Base-by-base conservation (phyloP, 1,140 invertebrate genomes). In the Diachasma alloeum region DNA sequence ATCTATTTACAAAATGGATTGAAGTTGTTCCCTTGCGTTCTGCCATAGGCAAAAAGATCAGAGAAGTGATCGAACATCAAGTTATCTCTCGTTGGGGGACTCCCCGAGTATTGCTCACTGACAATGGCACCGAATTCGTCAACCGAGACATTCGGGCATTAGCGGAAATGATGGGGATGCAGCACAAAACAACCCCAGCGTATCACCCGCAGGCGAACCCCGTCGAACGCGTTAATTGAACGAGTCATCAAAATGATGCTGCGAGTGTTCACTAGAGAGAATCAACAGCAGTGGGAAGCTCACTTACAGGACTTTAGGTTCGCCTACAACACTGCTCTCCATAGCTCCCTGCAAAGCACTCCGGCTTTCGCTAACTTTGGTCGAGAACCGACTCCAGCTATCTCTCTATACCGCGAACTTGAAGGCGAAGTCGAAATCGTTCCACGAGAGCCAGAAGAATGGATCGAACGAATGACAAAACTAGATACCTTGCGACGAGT, bases 41-140 rank as follows among this genome's bases (percentile, higher is more conserved):
- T 44, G 85, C 83, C 15, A 85, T 82, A 24, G 76, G 82, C 11
- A 63, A 72, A 15, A 59, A 24, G 15, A 74, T 86, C 5, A 53
- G 53, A 15, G 74, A 80, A 56, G 74, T 77, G 11, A 44, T 88
- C 5, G 80, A 85, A 13, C 77, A 87, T 4, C 56, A 76, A n/a
- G 76, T 87, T 2, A 81, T 87, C 26, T 72, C 78, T 8, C 48
- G 82, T 0, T 86, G 84, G 70, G 87, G 11, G 73, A 80, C 10
- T n/a, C 87, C 87, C 0, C 70, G 78, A 42, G 82, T 79, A 5
- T 70, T 89, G 2, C 73, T 87, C 0, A 78, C 86, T 26, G 89
- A 91, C 76, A 88, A 89, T 75, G 90, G 86, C 0, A 82, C 78
- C 15, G 87, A 91, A 71, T 91, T 91, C 72, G 15, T 46, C 1